Percentiles rank a stretch among this genome's conserved stretches.
phyloP scores from a whole-genome alignment of 1,140 invertebrate species.

The Zaprionus africanus region DNA sequence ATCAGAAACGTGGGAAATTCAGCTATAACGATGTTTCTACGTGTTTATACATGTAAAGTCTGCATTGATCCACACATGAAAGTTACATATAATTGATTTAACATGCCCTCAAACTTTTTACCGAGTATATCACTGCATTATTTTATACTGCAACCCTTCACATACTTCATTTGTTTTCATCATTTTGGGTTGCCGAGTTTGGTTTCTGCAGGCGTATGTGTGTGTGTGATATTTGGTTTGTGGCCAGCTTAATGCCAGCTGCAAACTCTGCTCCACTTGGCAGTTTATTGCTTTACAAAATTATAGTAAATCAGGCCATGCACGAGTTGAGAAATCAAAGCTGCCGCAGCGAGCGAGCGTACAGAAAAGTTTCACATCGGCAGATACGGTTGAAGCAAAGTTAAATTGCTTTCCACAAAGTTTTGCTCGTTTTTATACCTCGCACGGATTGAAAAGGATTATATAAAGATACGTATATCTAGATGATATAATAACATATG shows the following conservation, averaged over 20 bases:
- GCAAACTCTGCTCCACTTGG: constrained; percentile 53
- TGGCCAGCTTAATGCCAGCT: constrained; percentile 37
- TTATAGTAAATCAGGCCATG: constrained; percentile 78
- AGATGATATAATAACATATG: too few relatives aligned
- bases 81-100: background rate
- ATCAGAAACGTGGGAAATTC: too few relatives aligned
- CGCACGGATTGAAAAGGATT: background rate
- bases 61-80: background rate
- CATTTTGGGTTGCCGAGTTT: constrained; percentile 49
- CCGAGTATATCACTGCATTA: background rate
- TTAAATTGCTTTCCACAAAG: constrained; percentile 74
- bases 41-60: too few relatives aligned
- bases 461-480: background rate
- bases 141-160: background rate
- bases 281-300: constrained; percentile 73
- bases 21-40: too few relatives aligned
- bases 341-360: constrained; percentile 44
- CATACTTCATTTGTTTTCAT: background rate
- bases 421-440: constrained; percentile 3
- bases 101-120: background rate
- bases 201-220: background rate
- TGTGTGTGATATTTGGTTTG: constrained; percentile 30
- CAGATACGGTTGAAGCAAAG: constrained; percentile 42
- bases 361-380: constrained; percentile 46
- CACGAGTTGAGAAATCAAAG: constrained; percentile 71